Evolutionary conservation across 2,888 invertebrate genomes (phyloP), one percentile per base, ranked within the genome.

Genomic region (Spialia ferax): DNA sequence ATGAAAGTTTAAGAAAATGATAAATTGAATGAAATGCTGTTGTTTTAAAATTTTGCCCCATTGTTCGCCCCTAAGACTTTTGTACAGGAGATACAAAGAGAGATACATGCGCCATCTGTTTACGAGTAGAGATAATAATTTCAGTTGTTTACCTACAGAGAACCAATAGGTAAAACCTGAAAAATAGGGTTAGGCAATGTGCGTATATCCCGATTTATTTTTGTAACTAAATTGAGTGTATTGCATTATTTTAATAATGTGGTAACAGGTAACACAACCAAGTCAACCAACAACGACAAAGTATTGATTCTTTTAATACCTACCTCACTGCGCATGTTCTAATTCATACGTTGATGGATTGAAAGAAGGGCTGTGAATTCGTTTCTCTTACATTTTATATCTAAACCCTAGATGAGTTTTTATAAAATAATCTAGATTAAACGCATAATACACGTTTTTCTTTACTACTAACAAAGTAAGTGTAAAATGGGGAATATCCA

Each of bases 401-500:
- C 13, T 18, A 55, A 48, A n/a, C 7, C 61, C 18, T 56, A 48
- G 20, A 13, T 52, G 32, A 66, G 45, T 10, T 15, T 26, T 60
- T 60, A 22, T 54, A 13, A 29, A 23, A 45, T 8, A 26, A 60
- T 26, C 35, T 11, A n/a, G n/a, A n/a, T 26, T 20, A 18, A 18
- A 18, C 20, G 1, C 6, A 29, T 32, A 29, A 18, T 32, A 18
- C 4, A 13, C 13, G 8, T 20, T 56, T 10, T 35, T 35, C 10
- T 35, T 61, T 22, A 20, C 20, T 23, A 23, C n/a, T 22, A 38
- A 13, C 8, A 32, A 52, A 5, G 13, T n/a, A 52, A 57, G 38
- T 50, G 35, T 48, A 79, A 74, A 73, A 95, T 95, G 95, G 95
- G 95, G 18, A 95, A 95, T 75, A 89, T 82, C 71, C 95, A 95